These are phyloP conservation scores for Opisthograptis luteolata DNA, from an alignment of 2,888 invertebrate genomes.

Conservation along the genomic window DNA sequence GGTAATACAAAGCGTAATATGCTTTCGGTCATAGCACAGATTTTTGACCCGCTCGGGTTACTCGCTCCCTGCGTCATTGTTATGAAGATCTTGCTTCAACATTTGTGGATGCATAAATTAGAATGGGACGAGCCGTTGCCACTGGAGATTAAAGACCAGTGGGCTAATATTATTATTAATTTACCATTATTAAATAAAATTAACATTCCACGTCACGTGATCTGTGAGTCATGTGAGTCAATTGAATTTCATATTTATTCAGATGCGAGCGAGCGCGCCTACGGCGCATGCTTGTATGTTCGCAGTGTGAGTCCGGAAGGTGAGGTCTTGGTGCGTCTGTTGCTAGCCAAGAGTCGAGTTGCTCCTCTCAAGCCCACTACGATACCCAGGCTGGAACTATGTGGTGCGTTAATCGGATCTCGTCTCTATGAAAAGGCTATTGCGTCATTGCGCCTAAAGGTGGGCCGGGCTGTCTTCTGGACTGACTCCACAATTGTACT, in stretches of 20 bases:
- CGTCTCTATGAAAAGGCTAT: constrained; percentile 31
- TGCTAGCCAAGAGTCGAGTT: constrained; percentile 32
- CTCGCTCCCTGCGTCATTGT: constrained; percentile 21
- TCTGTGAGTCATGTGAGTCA: background rate
- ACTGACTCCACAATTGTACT: background rate
- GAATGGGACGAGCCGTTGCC: constrained; percentile 35
- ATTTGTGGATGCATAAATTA: constrained; percentile 22
- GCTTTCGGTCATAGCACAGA: constrained; percentile 1
- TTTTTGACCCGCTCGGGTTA: constrained; percentile 26
- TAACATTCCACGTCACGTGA: constrained; percentile 37
- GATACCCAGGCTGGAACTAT: constrained; percentile 41
- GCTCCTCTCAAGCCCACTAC: constrained; percentile 35
- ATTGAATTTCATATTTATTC: constrained; percentile 34
- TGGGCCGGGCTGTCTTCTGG: background rate
- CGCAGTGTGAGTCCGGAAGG: constrained; percentile 4
- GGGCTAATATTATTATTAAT: too few relatives aligned
- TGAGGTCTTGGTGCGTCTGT: constrained; percentile 24
- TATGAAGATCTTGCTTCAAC: constrained; percentile 32
- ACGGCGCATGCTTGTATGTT: constrained; percentile 32
- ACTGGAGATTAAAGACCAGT: constrained; percentile 8
- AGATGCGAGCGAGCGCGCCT: constrained; percentile 32
- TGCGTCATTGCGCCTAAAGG: background rate
- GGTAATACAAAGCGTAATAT: constrained; percentile 13
- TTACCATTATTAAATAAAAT: too few relatives aligned
- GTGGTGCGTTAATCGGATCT: constrained; percentile 34